Percentiles rank a stretch among this genome's conserved stretches.
phyloP scores from a whole-genome alignment of 2,888 invertebrate genomes.

The Heterodera filipjevi region DNA sequence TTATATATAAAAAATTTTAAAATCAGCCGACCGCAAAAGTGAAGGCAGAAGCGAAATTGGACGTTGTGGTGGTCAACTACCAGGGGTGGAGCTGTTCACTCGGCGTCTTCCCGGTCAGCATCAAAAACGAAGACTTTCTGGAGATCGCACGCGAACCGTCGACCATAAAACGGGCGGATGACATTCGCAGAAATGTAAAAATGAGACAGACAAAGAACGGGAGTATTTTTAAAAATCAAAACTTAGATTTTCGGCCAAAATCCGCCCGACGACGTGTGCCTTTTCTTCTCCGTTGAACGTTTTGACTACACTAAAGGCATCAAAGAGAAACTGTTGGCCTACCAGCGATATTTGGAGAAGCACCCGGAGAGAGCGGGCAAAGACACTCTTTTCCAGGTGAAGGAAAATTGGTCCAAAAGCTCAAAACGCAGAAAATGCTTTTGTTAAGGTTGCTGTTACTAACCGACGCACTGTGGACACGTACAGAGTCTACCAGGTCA shows the following conservation, averaged over 20 bases:
- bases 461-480: slow-evolving; percentile 65
- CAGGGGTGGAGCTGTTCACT: slow-evolving; percentile 64
- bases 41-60: slow-evolving; percentile 49
- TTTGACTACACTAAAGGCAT: slow-evolving; percentile 66
- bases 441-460: slow-evolving; percentile 61
- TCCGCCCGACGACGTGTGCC: slow-evolving; percentile 51
- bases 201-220: not conserved
- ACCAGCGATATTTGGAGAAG: slow-evolving; percentile 57
- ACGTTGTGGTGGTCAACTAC: slow-evolving; percentile 55
- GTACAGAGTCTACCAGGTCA: slow-evolving; percentile 60
- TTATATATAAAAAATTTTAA: not conserved
- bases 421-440: slow-evolving; percentile 10
- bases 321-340: slow-evolving; percentile 61
- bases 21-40: slow-evolving; percentile 47
- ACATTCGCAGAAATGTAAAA: slow-evolving; percentile 51
- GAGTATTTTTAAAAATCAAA: slow-evolving; percentile 7
- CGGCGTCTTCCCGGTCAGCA: slow-evolving; percentile 65
- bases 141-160: slow-evolving; percentile 56
- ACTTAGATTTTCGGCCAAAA: slow-evolving; percentile 55
- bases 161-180: slow-evolving; percentile 47
- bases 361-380: slow-evolving; percentile 64
- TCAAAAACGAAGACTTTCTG: slow-evolving; percentile 65
- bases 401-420: not conserved
- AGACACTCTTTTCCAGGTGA: slow-evolving; percentile 62
- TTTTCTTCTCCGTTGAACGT: slow-evolving; percentile 65